These are phyloP conservation scores for Heterotilapia buettikoferi DNA, from an alignment of 2,113 vertebrate genomes.

Conservation along the genomic window DNA sequence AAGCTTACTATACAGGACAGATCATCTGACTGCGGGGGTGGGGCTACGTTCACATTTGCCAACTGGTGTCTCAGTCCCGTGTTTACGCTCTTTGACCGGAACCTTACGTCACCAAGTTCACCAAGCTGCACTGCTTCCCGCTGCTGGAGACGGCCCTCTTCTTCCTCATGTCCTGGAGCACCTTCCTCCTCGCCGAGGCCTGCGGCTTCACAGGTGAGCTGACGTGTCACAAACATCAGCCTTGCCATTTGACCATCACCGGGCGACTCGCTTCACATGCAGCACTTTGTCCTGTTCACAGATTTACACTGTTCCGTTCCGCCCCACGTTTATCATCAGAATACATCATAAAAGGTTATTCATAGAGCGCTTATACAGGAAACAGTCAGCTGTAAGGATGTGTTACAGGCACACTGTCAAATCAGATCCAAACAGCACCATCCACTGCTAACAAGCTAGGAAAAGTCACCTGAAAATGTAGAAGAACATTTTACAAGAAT, in stretches of 20 bases:
- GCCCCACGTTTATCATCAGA: neutral
- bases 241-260: neutral
- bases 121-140: slow-evolving; percentile 96
- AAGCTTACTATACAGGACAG: neutral
- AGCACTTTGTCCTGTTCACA: neutral
- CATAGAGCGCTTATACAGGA: neutral
- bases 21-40: neutral
- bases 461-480: neutral
- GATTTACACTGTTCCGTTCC: neutral
- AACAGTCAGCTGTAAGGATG: neutral
- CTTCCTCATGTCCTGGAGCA: slow-evolving; percentile 99
- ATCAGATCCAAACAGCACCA: neutral
- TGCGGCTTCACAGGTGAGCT: slow-evolving; percentile 93
- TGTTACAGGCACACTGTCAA: neutral
- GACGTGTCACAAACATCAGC: neutral
- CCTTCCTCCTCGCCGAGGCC: slow-evolving; percentile 93
- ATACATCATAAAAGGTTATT: neutral
- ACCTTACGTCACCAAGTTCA: slow-evolving; percentile 94
- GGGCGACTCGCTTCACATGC: neutral
- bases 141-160: slow-evolving; percentile 97
- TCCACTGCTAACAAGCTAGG: neutral
- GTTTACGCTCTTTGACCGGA: slow-evolving; percentile 73
- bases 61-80: neutral
- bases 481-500: neutral
- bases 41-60: neutral